These are phyloP conservation scores for Muscina levida DNA, from an alignment of 2,888 invertebrate species.

Conservation along the genomic window DNA sequence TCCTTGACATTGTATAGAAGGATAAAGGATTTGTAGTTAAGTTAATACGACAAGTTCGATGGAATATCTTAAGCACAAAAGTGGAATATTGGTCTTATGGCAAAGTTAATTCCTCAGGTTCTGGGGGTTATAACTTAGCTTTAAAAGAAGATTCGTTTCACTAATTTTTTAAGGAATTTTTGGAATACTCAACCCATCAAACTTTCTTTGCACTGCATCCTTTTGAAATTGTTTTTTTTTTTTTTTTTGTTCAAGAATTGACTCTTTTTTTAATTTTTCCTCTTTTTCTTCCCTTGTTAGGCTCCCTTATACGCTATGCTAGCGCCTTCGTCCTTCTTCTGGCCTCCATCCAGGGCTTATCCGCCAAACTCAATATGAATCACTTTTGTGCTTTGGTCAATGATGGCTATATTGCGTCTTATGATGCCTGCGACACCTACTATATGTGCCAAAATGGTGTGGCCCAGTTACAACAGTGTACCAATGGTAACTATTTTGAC, in stretches of 20 bases:
- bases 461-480: constrained; percentile 63
- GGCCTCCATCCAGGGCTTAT: constrained; percentile 24
- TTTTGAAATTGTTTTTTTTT: not conserved
- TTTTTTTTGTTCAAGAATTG: not conserved
- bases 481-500: constrained; percentile 63
- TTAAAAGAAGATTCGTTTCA: too few relatives aligned
- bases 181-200: too few relatives aligned
- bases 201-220: too few relatives aligned
- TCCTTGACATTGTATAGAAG: too few relatives aligned
- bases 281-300: constrained; percentile 9
- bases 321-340: constrained; percentile 26
- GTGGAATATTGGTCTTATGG: too few relatives aligned
- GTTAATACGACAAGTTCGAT: too few relatives aligned
- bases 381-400: constrained; percentile 68
- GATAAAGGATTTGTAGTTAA: too few relatives aligned
- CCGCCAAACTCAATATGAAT: constrained; percentile 62
- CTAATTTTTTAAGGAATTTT: too few relatives aligned
- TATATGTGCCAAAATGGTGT: constrained; percentile 67
- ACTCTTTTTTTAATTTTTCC: too few relatives aligned
- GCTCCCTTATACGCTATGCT: not conserved
- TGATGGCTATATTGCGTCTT: constrained; percentile 66
- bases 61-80: too few relatives aligned
- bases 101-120: too few relatives aligned
- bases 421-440: constrained; percentile 66
- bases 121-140: too few relatives aligned